Conservation (phyloP, 2,888 invertebrate genomes). For the Sesia bembeciformis region DNA sequence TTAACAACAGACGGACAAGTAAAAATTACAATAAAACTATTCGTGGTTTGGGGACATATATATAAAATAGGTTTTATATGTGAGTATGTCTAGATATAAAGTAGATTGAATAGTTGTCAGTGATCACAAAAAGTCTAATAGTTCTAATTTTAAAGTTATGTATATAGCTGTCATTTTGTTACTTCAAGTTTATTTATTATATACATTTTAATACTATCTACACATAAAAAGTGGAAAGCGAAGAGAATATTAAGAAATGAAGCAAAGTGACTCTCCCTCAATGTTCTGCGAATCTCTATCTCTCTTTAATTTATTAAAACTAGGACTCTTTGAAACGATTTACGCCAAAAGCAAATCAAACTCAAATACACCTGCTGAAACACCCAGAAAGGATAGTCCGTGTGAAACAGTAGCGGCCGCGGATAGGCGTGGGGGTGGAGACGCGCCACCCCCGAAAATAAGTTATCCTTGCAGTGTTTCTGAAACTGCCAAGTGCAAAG, state of each 20-base stretch:
- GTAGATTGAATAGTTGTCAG: too few relatives aligned
- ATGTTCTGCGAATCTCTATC: conserved; percentile 9
- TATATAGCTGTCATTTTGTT: too few relatives aligned
- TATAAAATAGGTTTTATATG: too few relatives aligned
- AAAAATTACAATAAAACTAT: too few relatives aligned
- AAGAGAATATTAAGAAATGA: neutral
- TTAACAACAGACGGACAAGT: too few relatives aligned
- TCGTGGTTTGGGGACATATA: too few relatives aligned
- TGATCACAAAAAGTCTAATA: too few relatives aligned
- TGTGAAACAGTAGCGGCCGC: conserved; percentile 1
- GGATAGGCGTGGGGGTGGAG: conserved; percentile 22
- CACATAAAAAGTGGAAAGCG: too few relatives aligned
- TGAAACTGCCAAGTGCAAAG: conserved; percentile 23
- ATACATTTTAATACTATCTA: too few relatives aligned
- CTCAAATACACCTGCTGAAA: conserved; percentile 21
- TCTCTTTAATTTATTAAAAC: conserved; percentile 38
- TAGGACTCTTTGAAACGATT: conserved; percentile 40
- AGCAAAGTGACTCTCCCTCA: neutral
- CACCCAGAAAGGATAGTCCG: conserved; percentile 23
- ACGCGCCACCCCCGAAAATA: conserved; percentile 20
- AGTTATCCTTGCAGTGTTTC: conserved; percentile 17
- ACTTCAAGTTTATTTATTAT: too few relatives aligned
- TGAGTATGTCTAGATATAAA: too few relatives aligned
- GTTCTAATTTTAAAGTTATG: too few relatives aligned
- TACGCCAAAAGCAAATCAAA: conserved; percentile 39